These are phyloP conservation scores for Pelodytes ibericus DNA, from an alignment of 2,797 vertebrate species.

Conservation along the genomic window DNA sequence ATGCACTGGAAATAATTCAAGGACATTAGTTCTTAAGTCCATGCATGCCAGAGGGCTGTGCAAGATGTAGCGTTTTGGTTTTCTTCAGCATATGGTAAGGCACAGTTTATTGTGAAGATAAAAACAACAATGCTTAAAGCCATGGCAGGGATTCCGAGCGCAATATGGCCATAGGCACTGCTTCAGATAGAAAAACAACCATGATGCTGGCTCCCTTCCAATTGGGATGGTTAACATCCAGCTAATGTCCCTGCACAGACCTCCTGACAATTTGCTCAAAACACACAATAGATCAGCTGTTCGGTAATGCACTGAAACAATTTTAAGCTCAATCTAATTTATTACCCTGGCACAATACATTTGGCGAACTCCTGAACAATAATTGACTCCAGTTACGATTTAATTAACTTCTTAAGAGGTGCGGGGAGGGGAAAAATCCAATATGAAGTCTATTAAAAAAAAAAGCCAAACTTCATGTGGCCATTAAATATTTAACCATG, in stretches of 20 bases:
- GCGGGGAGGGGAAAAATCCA: background rate
- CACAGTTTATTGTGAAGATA: conserved; percentile 23
- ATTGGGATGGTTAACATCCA: conserved; percentile 56
- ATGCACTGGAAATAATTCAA: background rate
- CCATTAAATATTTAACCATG: background rate
- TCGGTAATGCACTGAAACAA: conserved; percentile 42
- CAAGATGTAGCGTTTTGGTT: background rate
- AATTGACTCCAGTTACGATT: conserved; percentile 13
- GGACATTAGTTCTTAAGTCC: background rate
- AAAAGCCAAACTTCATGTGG: background rate
- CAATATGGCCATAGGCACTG: conserved; percentile 56
- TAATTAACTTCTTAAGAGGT: conserved; percentile 30
- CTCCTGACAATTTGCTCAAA: conserved; percentile 64
- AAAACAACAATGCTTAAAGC: conserved; percentile 42
- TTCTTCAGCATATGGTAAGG: background rate
- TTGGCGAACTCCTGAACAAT: conserved; percentile 3
- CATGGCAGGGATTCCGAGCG: conserved; percentile 37
- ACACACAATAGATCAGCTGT: conserved; percentile 58
- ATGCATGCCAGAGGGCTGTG: background rate
- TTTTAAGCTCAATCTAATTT: conserved; percentile 35
- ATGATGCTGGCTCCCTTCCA: conserved; percentile 61
- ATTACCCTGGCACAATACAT: conserved; percentile 25
- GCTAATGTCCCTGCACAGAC: conserved; percentile 55
- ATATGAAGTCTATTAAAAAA: background rate
- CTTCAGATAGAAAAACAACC: conserved; percentile 59